phyloP scores from a whole-genome alignment of 2,888 invertebrate genomes.

The Netelia virgata region DNA sequence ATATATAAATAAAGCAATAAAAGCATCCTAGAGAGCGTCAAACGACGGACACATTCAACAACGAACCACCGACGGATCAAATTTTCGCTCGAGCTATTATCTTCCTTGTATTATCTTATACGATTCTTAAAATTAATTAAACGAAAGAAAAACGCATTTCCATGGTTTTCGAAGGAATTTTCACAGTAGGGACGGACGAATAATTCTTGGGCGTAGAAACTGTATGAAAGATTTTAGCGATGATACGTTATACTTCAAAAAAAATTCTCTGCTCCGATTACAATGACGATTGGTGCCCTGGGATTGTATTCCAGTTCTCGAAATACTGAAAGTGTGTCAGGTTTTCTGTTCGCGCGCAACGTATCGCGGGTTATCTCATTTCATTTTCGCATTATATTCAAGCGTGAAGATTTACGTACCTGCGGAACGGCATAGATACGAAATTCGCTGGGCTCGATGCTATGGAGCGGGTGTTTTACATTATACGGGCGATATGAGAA shows the following conservation, averaged over 20 bases:
- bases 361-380: not conserved
- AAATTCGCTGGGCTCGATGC: constrained; percentile 9
- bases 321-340: no score
- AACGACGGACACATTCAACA: constrained; percentile 51
- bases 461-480: constrained; percentile 32
- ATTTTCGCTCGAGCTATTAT: constrained; percentile 11
- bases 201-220: no score
- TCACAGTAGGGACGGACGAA: no score
- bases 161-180: no score
- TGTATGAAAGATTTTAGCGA: no score
- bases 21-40: constrained; percentile 47
- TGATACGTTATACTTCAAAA: no score
- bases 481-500: constrained; percentile 21
- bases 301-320: no score
- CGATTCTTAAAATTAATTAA: no score
- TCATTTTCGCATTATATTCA: not conserved
- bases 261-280: no score
- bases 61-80: constrained; percentile 29
- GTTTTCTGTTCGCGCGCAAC: not conserved
- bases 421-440: not conserved
- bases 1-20: constrained; percentile 44
- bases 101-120: not conserved
- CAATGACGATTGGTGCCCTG: no score
- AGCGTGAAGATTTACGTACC: constrained; percentile 16
- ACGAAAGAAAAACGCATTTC: no score